Evolutionary conservation across 1,140 invertebrate species (phyloP), one percentile per base, ranked within the genome.

Genomic region (Drosophila seguyi): DNA sequence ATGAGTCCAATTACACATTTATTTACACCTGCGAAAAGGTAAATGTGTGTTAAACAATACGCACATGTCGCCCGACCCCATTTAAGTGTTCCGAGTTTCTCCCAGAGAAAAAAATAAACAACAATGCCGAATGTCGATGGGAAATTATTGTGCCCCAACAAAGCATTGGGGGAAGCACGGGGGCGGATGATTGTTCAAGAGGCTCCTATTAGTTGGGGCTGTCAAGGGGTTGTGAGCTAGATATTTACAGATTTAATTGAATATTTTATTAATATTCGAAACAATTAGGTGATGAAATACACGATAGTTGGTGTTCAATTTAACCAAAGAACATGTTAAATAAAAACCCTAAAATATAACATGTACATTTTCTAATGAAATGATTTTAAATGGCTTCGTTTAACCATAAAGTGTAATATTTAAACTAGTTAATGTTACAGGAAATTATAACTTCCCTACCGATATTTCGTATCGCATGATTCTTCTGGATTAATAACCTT

Each of bases 111-210:
- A 60, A 18, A 50, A 27, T 20, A 52, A 2, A 14, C 3, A 52
- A 25, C 56, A 55, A 48, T 14, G 8, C 18, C 20, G 42, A 61
- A 52, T 42, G 25, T 57, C 45, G 57, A 52, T 44, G 56, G 66
- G 75, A 87, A 79, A 88, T 83, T 87, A 83, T 66, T 87, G 69
- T 75, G 74, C 62, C 69, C 62, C 75, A 75, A 87, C 81, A 85
- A 85, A 85, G 71, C 68, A 77, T 67, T 65, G 57, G 57, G 63
- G 25, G 29, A 62, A 62, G 75, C 50, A 55, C 27, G 53, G 50
- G 63, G 45, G 22, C 42, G 47, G 63, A 60, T 45, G 59, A 61
- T 42, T 8, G 57, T 81, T 79, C 73, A 83, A 80, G 65, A 44
- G 36, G 13, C 6, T 4, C 6, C 14, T 45, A 45, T 22, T 18